These are phyloP conservation scores for Ifrita kowaldi DNA, from an alignment of 2,113 vertebrate species.

Conservation along the genomic window DNA sequence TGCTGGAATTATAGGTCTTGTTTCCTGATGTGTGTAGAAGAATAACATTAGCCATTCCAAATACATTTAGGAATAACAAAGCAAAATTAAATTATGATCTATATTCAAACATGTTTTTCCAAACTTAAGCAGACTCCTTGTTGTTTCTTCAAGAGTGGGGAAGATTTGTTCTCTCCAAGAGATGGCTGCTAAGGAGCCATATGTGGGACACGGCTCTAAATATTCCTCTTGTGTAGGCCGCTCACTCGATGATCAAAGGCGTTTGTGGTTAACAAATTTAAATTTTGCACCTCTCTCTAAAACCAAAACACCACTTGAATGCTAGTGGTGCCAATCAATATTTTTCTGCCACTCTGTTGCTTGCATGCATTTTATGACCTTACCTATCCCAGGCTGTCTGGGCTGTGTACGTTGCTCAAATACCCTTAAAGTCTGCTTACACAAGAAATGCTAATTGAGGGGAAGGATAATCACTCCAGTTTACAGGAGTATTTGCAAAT, in stretches of 20 bases:
- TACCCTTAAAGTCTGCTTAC: neutral
- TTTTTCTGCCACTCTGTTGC: neutral
- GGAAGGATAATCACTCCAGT: neutral
- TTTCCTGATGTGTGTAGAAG: neutral
- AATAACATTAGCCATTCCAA: neutral
- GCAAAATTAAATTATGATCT: neutral
- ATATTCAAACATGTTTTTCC: neutral
- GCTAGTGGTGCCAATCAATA: neutral
- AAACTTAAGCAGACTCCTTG: neutral
- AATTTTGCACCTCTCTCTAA: neutral
- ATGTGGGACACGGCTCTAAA: conserved; percentile 1
- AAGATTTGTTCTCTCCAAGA: neutral
- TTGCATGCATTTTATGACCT: neutral
- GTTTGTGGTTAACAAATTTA: neutral
- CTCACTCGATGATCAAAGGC: neutral
- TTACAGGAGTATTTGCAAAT: neutral
- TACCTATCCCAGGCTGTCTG: neutral
- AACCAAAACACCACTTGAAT: neutral
- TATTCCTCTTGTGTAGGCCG: neutral
- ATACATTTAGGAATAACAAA: neutral
- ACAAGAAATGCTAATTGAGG: neutral
- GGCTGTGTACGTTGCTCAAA: neutral
- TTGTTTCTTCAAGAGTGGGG: neutral
- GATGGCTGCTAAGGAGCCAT: neutral
- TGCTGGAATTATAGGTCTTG: neutral